These are phyloP conservation scores for Nicator chloris DNA, from an alignment of 2,113 vertebrate genomes.

Conservation along the genomic window DNA sequence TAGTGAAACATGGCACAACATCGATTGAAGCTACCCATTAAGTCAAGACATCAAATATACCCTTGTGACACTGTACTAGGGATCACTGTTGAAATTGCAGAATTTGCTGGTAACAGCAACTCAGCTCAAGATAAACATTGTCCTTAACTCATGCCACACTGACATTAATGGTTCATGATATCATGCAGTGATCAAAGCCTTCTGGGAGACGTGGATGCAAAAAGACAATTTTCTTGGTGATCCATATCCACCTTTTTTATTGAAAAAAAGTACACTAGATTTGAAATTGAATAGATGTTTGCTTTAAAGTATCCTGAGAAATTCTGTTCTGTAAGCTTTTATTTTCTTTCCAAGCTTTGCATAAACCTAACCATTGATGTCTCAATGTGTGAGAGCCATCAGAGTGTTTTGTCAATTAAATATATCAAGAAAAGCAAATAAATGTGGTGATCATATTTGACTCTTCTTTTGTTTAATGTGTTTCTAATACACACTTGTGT, in stretches of 20 bases:
- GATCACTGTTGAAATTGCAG: neutral
- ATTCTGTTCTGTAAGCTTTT: neutral
- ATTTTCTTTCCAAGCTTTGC: neutral
- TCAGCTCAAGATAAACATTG: neutral
- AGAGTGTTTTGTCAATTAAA: neutral
- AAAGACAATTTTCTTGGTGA: neutral
- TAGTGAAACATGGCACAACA: constrained; percentile 10
- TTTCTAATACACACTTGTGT: neutral
- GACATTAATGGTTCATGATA: constrained; percentile 1
- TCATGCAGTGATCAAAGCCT: neutral
- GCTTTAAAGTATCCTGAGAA: neutral
- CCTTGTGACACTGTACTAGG: neutral
- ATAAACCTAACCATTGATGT: neutral
- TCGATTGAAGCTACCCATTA: constrained; percentile 14
- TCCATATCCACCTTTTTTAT: neutral
- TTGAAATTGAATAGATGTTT: neutral
- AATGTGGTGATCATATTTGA: neutral
- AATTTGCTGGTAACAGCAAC: neutral
- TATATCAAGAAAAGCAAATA: neutral
- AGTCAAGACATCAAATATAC: constrained; percentile 20
- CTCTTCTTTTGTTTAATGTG: neutral
- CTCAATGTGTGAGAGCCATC: neutral
- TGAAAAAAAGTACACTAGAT: neutral
- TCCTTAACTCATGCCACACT: constrained; percentile 1
- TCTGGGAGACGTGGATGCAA: neutral